Evolutionary conservation across 2,113 vertebrate genomes (phyloP), one percentile per base, ranked within the genome.

Genomic region (Macrotis lagotis): DNA sequence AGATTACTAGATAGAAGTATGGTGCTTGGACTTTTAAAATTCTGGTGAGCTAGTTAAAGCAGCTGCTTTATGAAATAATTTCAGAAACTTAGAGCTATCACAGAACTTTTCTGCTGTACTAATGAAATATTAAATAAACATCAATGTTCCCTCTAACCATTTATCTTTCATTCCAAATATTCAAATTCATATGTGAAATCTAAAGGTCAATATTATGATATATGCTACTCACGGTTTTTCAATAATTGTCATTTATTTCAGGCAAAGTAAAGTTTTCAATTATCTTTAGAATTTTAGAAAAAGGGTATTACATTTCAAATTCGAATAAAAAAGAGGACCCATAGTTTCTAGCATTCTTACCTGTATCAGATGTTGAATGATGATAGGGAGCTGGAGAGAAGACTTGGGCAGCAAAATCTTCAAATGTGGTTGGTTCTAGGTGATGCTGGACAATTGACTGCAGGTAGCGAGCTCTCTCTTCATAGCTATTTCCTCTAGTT

Each of bases 391-490:
- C 99, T 92, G 99, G 99, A 97, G 99, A 99, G 98, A 99, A 99
- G 97, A 99, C 99, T 83, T 99, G 99, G 74, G 99, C 99, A 89
- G 99, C 99, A 95, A 99, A 99, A 97, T 99, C 99, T 98, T 99
- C 99, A 96, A 99, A 99, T 0, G 99, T 99, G 90, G 99, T 99
- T 51, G 99, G 99, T 93, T 99, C 99, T 98, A 99, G 99, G 97
- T 99, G 99, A 97, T 99, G 99, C 98, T 99, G 99, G 92, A 99
- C 99, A 90, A 99, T 99, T 55, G 99, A 99, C 96, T 99, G 99
- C 93, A 99, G 98, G 98, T 99, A 99, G 22, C 99, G 98, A 19
- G 99, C 99, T 97, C 99, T 98, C 97, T 99, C 99, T 97, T 99
- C 99, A 48, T 99, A 99, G 98, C 99, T 99, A 98, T 97, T 97